These are phyloP conservation scores for Sitophilus oryzae DNA, from an alignment of 1,140 invertebrate genomes.

Conservation along the genomic window DNA sequence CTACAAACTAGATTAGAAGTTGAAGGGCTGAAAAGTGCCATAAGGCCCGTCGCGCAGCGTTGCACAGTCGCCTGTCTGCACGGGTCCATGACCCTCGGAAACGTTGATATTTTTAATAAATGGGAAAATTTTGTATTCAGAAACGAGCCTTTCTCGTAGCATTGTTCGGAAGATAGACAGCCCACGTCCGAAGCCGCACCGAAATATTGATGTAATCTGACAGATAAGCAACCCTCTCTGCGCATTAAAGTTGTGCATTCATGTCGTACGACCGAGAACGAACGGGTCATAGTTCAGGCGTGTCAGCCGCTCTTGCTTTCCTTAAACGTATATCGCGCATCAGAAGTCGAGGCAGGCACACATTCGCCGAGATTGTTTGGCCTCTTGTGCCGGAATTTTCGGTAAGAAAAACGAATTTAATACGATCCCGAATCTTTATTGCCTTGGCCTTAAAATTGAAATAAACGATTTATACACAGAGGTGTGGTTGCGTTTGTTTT, in stretches of 20 bases:
- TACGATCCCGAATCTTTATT: conserved; percentile 19
- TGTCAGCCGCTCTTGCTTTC: conserved; percentile 19
- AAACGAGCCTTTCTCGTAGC: conserved; percentile 28
- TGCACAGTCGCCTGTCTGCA: conserved; percentile 4
- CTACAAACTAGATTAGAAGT: too few species aligned
- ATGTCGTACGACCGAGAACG: conserved; percentile 22
- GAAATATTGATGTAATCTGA: conserved; percentile 39
- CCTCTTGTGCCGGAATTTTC: conserved; percentile 7
- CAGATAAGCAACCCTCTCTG: conserved; percentile 36
- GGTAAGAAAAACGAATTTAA: conserved; percentile 18
- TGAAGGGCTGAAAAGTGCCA: neutral
- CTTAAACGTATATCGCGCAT: conserved; percentile 23
- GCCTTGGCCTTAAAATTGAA: too few species aligned
- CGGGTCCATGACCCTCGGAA: conserved; percentile 29
- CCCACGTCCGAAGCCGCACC: conserved; percentile 34
- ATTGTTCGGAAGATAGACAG: conserved; percentile 35
- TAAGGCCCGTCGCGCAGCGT: neutral
- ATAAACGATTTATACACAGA: too few species aligned
- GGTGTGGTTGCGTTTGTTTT: too few species aligned
- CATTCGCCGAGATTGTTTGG: conserved; percentile 16
- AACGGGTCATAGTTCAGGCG: conserved; percentile 18
- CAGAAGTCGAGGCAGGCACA: conserved; percentile 19
- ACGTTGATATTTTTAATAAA: conserved; percentile 31
- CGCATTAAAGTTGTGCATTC: conserved; percentile 20
- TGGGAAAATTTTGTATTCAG: conserved; percentile 40